Percentiles rank a stretch among this genome's conserved stretches.
Conservation (phyloP, 1,140 invertebrate genomes). For the Dendrolimus punctatus region DNA sequence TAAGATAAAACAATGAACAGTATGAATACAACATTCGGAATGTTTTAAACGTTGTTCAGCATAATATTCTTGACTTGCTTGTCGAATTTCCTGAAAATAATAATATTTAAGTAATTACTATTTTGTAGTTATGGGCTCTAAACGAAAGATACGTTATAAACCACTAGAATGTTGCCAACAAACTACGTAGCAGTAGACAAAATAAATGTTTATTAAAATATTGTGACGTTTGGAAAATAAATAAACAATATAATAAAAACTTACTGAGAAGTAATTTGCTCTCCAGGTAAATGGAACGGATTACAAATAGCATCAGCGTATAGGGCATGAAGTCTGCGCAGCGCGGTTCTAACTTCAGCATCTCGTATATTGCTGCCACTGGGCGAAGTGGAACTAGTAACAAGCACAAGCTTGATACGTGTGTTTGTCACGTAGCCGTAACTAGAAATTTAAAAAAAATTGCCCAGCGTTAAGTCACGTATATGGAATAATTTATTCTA, state of each 20-base stretch:
- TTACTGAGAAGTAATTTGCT: constrained; percentile 87
- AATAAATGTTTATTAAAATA: too few species aligned
- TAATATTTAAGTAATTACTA: constrained; percentile 4
- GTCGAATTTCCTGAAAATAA: constrained; percentile 75
- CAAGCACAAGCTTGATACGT: constrained; percentile 94
- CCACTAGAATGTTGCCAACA: not conserved
- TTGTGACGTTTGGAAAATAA: too few species aligned
- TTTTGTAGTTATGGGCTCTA: too few species aligned
- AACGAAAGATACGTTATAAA: too few species aligned
- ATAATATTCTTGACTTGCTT: constrained; percentile 76
- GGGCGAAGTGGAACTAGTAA: constrained; percentile 94
- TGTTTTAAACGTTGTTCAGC: constrained; percentile 59
- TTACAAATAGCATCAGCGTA: constrained; percentile 96
- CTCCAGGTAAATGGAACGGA: constrained; percentile 94
- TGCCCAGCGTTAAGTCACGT: not conserved
- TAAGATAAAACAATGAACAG: too few species aligned
- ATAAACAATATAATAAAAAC: constrained; percentile 18
- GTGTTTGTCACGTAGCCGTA: constrained; percentile 99
- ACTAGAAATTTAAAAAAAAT: constrained; percentile 70
- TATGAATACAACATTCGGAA: too few species aligned
- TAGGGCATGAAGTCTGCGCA: constrained; percentile 90
- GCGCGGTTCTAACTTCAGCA: constrained; percentile 95
- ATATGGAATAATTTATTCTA: constrained; percentile 6
- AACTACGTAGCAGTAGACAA: not conserved
- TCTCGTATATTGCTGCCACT: constrained; percentile 90